Conservation (phyloP, 1,140 invertebrate genomes). For the Ditylenchus dipsaci region DNA sequence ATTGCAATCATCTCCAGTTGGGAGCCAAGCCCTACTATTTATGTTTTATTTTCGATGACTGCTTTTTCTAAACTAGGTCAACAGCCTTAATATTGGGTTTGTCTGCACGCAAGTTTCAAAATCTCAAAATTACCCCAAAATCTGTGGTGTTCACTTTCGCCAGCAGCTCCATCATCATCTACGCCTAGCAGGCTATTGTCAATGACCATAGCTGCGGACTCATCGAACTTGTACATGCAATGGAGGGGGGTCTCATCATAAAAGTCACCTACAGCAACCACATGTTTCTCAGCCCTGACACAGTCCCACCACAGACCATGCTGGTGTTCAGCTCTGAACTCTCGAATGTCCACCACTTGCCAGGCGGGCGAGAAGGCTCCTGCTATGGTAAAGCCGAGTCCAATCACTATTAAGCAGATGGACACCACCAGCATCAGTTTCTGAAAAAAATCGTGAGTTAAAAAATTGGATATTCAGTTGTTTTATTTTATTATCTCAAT, state of each 20-base stretch:
- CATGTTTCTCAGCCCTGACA: conserved; percentile 55
- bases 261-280: conserved; percentile 57
- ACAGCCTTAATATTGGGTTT: no score
- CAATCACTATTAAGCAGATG: conserved; percentile 47
- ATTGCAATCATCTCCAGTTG: no score
- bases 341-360: conserved; percentile 56
- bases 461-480: no score
- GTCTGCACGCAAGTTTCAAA: no score
- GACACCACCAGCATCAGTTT: conserved; percentile 47
- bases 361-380: conserved; percentile 55
- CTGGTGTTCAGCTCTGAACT: conserved; percentile 56
- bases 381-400: conserved; percentile 45
- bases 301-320: conserved; percentile 58
- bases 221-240: conserved; percentile 57
- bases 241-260: conserved; percentile 57
- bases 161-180: conserved; percentile 56
- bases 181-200: conserved; percentile 56
- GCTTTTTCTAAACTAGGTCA: no score
- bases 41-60: no score
- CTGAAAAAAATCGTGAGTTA: conserved; percentile 15
- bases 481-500: no score
- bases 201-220: conserved; percentile 55
- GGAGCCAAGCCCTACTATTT: no score
- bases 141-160: conserved; percentile 53
- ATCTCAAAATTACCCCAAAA: conserved; percentile 49